These are phyloP conservation scores for Papilio machaon DNA, from an alignment of 1,140 invertebrate genomes.

Conservation along the genomic window DNA sequence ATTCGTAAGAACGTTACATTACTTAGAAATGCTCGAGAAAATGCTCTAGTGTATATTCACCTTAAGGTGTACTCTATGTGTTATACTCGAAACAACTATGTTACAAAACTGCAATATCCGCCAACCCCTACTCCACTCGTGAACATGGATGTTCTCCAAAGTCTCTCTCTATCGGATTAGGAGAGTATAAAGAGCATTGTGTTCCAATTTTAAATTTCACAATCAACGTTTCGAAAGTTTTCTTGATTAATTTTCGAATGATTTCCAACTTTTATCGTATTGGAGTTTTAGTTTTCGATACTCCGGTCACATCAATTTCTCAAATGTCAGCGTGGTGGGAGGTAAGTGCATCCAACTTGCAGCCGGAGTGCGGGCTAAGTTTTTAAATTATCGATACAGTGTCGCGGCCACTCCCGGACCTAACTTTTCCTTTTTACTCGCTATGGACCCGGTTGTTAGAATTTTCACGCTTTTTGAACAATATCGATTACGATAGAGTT, in stretches of 20 bases:
- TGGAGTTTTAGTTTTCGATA: conserved; percentile 2
- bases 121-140: too few species aligned
- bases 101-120: background rate
- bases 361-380: conserved; percentile 5
- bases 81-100: background rate
- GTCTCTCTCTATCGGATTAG: too few species aligned
- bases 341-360: conserved; percentile 7
- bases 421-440: conserved; percentile 8
- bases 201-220: background rate
- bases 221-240: background rate
- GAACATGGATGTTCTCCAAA: too few species aligned
- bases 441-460: background rate
- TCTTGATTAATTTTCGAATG: background rate
- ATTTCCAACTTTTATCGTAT: conserved; percentile 21
- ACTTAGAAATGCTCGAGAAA: too few species aligned
- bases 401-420: background rate
- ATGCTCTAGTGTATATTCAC: too few species aligned
- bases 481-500: background rate
- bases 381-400: conserved; percentile 34
- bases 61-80: too few species aligned
- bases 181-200: too few species aligned
- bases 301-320: conserved; percentile 29
- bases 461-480: conserved; percentile 6
- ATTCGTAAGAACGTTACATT: too few species aligned
- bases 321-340: conserved; percentile 7